Base-by-base conservation (phyloP, 2,888 invertebrate species). In the Agonopterix arenella region DNA sequence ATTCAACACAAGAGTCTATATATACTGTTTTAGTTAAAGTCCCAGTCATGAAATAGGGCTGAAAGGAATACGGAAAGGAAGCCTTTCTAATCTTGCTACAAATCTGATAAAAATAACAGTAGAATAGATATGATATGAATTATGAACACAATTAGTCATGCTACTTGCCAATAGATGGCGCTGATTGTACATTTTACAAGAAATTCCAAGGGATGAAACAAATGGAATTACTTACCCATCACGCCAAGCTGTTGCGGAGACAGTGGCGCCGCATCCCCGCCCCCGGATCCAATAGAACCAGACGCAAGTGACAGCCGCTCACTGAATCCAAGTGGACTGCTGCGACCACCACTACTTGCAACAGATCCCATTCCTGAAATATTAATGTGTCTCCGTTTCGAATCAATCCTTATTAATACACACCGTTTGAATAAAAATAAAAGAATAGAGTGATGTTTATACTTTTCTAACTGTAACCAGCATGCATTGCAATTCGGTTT, bases 171-270 rank as follows among this genome's bases (percentile, higher is more conserved):
- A 59, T 9, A 73, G 68, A 68, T 70, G 66, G 58, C 66, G 54
- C 51, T 64, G 42, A 11, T 11, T 9, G 40, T 40, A 3, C 42
- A 42, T 43, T 11, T 13, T 11, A 8, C 11, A 43, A 4, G 9
- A 42, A 10, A 40, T 40, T 28, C 28, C 28, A 28, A 8, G 11
- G 36, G 16, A 16, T 16, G 28, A 38, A 47, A 13, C 45, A 11
- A 36, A 36, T 49, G 28, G 28, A 41, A 36, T 50, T 11, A 92
- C 93, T 93, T 81, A 95, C 96, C 97, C 92, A 97, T 94, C 36
- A 96, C 95, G 52, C 97, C 97, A 36, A 97, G 90, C 66, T 97
- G 96, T 71, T 96, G 96, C 1, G 97, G 95, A 2, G 96, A 95
- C 38, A 97, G 89, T 54, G 92, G 92, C 1, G 92, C 90, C 38